Conservation (phyloP, 2,888 invertebrate genomes). For the Deilephila elpenor region DNA sequence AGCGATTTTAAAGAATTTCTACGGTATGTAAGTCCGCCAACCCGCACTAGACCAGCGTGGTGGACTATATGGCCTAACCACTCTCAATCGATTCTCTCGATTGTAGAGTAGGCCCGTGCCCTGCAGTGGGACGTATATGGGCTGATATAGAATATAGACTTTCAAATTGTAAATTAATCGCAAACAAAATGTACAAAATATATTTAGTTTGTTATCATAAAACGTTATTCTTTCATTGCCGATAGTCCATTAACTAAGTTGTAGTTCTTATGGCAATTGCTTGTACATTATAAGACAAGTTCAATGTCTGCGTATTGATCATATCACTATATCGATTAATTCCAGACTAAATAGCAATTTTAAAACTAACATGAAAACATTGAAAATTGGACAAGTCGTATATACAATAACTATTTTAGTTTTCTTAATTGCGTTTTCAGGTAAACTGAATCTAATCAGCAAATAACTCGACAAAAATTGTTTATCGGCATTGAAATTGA, state of each 20-base stretch:
- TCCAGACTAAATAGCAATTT: not conserved
- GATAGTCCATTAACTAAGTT: not conserved
- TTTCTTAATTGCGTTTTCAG: not conserved
- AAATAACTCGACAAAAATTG: too few species aligned
- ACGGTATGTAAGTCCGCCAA: too few species aligned
- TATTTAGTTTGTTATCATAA: not conserved
- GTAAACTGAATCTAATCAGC: not conserved
- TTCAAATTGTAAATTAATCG: not conserved
- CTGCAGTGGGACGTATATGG: too few species aligned
- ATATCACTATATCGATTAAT: not conserved
- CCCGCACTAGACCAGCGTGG: too few species aligned
- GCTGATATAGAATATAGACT: too few species aligned
- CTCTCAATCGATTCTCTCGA: too few species aligned
- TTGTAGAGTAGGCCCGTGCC: too few species aligned
- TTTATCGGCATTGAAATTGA: too few species aligned
- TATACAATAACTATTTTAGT: not conserved
- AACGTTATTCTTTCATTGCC: not conserved
- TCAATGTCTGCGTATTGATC: not conserved
- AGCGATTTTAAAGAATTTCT: too few species aligned
- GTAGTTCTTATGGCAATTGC: not conserved
- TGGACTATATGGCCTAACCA: too few species aligned
- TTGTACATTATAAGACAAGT: not conserved
- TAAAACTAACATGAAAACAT: not conserved
- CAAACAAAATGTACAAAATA: not conserved
- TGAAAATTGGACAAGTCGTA: not conserved